Evolutionary conservation across 2,888 invertebrate species (phyloP), one percentile per base, ranked within the genome.

Genomic region (Pelosia muscerda): DNA sequence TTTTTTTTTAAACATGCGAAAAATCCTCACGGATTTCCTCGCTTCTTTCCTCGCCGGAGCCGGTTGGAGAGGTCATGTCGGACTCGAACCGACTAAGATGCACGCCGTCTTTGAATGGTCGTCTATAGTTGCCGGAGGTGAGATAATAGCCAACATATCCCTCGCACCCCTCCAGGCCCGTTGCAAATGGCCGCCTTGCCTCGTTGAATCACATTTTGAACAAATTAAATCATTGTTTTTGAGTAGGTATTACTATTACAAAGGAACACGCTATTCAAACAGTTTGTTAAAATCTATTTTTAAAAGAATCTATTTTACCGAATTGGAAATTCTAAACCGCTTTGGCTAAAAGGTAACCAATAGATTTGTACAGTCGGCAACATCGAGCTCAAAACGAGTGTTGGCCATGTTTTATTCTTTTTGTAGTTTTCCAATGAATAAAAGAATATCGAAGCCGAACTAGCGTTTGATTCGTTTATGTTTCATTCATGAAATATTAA

Each of bases 401-500:
- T 54, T 55, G 34, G 66, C 63, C 75, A 79, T 83, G 80, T 81
- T 88, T 88, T 84, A 85, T 86, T 85, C 79, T 82, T 84, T 83
- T 81, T 79, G 25, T 77, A n/a, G 23, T 67, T 73, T 71, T 78
- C 72, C 70, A 73, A 66, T 75, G 80, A 80, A 86, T 86, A 86
- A 84, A 83, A 77, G 82, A 86, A 85, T 85, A 86, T 86, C 83
- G 81, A 77, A 81, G 66, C 68, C 72, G 78, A 82, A 79, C 75
- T 83, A 80, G 66, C 73, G 75, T 83, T 86, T 84, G 86, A 88
- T 87, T 87, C 86, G 86, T 85, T 86, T 84, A 82, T 79, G 75
- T 80, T 84, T 73, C 76, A 73, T 83, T 86, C 87, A 88, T 89
- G 86, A 87, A 90, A 88, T 88, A 87, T 88, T 86, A 87, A 88